Evolutionary conservation across 2,113 vertebrate genomes (phyloP).

Genomic region (Myotis brandtii): DNA sequence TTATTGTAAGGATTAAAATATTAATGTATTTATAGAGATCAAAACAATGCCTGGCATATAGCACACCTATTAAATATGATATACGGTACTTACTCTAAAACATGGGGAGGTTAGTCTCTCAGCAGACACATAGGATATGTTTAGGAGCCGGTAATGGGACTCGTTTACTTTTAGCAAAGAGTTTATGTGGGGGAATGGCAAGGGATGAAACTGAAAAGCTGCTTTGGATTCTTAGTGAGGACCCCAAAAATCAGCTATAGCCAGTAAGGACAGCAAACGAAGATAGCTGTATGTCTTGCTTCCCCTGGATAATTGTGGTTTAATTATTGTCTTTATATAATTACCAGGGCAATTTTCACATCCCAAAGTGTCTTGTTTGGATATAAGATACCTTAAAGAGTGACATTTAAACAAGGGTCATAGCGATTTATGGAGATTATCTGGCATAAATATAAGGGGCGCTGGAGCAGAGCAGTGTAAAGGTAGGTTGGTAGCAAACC

Average conservation of each 20-base stretch:
- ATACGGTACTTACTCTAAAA: not conserved
- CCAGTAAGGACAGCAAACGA: not conserved
- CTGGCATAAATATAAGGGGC: not conserved
- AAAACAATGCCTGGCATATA: not conserved
- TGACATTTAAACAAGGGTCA: not conserved
- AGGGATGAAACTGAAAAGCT: not conserved
- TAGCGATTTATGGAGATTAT: not conserved
- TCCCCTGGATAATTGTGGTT: not conserved
- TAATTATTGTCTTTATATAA: not conserved
- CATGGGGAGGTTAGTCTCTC: not conserved
- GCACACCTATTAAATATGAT: not conserved
- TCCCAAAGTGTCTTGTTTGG: not conserved
- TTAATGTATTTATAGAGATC: not conserved
- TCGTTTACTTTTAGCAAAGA: not conserved
- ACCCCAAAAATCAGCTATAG: not conserved
- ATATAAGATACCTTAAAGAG: not conserved
- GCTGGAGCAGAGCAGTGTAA: not conserved
- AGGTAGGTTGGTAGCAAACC: not conserved
- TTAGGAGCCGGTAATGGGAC: not conserved
- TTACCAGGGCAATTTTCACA: not conserved
- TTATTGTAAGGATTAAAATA: not conserved
- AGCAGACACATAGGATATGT: not conserved
- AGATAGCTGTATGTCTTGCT: not conserved
- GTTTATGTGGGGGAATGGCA: not conserved
- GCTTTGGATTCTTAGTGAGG: not conserved